Base-by-base conservation (phyloP, 2,797 vertebrate genomes). In the Arremon brunneinucha region DNA sequence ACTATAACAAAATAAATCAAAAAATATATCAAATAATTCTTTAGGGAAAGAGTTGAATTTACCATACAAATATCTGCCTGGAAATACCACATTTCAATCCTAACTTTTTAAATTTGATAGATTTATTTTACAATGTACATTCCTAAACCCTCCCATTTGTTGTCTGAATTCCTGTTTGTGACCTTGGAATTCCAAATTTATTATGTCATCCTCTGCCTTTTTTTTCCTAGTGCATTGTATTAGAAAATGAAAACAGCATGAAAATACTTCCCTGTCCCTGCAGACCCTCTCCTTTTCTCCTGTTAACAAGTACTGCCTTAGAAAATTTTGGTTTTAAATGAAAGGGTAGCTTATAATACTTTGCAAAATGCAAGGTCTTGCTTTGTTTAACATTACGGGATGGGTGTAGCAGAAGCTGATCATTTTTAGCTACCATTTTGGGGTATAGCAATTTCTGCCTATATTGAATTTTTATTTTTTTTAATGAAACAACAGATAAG, bases 151-250 rank as follows among this genome's bases (percentile, higher is more conserved):
- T 95, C 70, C 88, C 91, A 96, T 96, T 90, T 97, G 89, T 83
- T 96, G 94, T 92, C 90, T 94, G 94, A 92, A 94, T 97, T 97
- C 97, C 96, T 96, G 93, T 96, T 97, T 97, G 96, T 92, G 90
- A 95, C 84, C 89, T 85, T 96, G 86, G 93, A 95, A 96, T 97
- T 95, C 96, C 91, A 94, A 81, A 96, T 94, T 95, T 85, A 93
- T 92, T 62, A 90, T 96, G 95, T 97, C 93, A 97, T 76, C 63
- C 57, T 94, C 94, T 86, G 74, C 69, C 95, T 96, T 94, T 96
- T 96, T 97, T 97, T 94, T 94, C 76, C 86, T 91, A 97, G 94
- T 64, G 71, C 50, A 96, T 95, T 95, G 87, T 85, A 95, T 96
- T 90, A 95, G 94, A 97, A 96, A 96, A 95, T 93, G 74, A 96